Percentiles rank a stretch among this genome's conserved stretches.
Evolutionary conservation across 2,797 vertebrate species (phyloP).

Genomic region (Onychomys leucogaster): DNA sequence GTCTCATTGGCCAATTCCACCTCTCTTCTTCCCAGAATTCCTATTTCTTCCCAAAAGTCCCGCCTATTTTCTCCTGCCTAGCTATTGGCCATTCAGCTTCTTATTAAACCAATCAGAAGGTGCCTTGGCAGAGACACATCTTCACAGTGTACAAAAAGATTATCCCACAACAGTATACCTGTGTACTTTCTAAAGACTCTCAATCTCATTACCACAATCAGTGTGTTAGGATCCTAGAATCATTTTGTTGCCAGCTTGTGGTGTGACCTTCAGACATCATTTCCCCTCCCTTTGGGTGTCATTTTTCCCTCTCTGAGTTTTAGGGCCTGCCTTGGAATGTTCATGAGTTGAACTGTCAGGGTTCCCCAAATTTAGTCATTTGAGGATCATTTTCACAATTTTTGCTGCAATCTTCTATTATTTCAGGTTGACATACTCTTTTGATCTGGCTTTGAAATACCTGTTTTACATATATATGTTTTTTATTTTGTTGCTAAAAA

Average conservation of each 20-base stretch:
- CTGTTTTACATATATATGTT: not conserved
- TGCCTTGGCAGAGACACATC: not conserved
- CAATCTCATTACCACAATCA: not conserved
- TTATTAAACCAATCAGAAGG: not conserved
- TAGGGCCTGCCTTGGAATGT: constrained; percentile 2
- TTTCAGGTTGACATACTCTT: not conserved
- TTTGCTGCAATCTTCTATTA: not conserved
- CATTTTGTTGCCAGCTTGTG: not conserved
- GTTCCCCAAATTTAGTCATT: not conserved
- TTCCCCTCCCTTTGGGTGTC: not conserved
- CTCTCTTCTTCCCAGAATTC: not conserved
- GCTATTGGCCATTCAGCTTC: not conserved
- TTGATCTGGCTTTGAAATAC: not conserved
- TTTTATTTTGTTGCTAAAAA: constrained; percentile 38
- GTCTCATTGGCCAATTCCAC: not conserved
- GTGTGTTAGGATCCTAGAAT: not conserved
- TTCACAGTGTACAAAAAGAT: not conserved
- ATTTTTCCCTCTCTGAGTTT: constrained; percentile 10
- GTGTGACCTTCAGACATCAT: not conserved
- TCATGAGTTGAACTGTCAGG: not conserved
- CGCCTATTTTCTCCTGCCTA: not conserved
- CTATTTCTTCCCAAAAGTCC: not conserved
- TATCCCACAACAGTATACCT: not conserved
- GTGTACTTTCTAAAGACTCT: not conserved
- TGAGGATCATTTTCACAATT: not conserved